Conservation (phyloP, 2,797 vertebrate species). For the Sebastes vulpes region DNA sequence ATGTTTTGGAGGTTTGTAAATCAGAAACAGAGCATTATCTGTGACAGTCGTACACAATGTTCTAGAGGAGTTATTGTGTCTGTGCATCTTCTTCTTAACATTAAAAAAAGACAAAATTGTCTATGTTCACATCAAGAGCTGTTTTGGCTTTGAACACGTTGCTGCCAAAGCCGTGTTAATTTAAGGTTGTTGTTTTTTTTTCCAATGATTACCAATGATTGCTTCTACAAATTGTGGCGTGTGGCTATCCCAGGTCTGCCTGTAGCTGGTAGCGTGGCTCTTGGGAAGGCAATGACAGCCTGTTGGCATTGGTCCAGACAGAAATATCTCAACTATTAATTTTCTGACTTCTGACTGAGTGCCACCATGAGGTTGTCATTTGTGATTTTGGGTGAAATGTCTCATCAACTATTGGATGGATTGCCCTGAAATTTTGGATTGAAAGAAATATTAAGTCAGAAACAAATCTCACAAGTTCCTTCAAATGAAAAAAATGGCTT, state of each 20-base stretch:
- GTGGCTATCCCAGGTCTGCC: not conserved
- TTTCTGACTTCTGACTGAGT: not conserved
- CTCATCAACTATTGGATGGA: not conserved
- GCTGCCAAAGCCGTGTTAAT: not conserved
- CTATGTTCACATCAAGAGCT: not conserved
- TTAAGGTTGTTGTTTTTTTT: not conserved
- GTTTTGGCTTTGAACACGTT: not conserved
- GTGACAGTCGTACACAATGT: not conserved
- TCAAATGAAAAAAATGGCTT: not conserved
- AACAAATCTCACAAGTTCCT: not conserved
- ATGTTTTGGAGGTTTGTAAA: slow-evolving; percentile 26
- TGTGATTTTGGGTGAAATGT: not conserved
- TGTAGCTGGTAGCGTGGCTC: not conserved
- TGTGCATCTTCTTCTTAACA: not conserved
- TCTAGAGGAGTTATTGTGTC: not conserved
- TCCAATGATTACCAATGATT: too few species aligned
- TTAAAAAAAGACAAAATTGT: not conserved
- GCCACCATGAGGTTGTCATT: not conserved
- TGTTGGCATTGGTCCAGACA: not conserved
- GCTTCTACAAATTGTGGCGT: not conserved
- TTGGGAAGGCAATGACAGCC: not conserved
- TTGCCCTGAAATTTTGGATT: not conserved
- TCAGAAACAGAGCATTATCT: not conserved
- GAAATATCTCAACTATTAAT: not conserved
- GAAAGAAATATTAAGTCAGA: not conserved